Evolutionary conservation across 2,113 vertebrate species (phyloP), one percentile per base, ranked within the genome.

Genomic region (Lamprotornis superbus): DNA sequence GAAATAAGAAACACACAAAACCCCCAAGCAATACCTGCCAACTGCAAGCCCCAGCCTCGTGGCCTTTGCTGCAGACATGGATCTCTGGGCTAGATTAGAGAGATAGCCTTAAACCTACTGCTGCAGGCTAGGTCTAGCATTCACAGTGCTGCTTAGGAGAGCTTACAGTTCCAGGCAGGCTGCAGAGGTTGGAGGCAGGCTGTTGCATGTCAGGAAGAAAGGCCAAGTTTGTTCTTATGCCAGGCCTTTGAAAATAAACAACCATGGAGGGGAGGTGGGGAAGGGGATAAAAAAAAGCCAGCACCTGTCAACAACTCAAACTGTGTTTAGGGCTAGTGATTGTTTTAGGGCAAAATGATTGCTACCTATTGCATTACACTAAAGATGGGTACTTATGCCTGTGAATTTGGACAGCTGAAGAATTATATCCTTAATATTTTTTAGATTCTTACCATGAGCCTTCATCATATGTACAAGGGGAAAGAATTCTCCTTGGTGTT

Each of bases 81-180:
- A 55, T 87, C 64, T 91, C 60, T 31, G 53, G 81, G 60, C 30
- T 89, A 82, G 81, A 78, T 71, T 27, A 71, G 33, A 83, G 61
- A 87, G 31, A 39, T 1, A 78, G 39, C 50, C 68, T 87, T 59
- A 70, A 91, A 84, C 84, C 46, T 27, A 55, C 33, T 40, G 78
- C 90, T 97, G 56, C 80, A 89, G 87, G 92, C 87, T 75, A 89
- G 84, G 89, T 75, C 77, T 84, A 55, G 60, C 27, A n/a, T 28
- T 59, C 56, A 46, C 4, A 0, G 4, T 23, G n/a, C 6, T 78
- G 78, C 69, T 71, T 33, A 55, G 93, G 81, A 84, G 25, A 93
- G 47, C 35, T 81, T 30, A 37, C 27, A 71, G 56, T 27, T 33
- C 84, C 61, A 87, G 1, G 0, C 33, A 77, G 93, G 77, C 83